These are phyloP conservation scores for Ceratina japonica DNA, from an alignment of 1,140 invertebrate species.

Conservation along the genomic window DNA sequence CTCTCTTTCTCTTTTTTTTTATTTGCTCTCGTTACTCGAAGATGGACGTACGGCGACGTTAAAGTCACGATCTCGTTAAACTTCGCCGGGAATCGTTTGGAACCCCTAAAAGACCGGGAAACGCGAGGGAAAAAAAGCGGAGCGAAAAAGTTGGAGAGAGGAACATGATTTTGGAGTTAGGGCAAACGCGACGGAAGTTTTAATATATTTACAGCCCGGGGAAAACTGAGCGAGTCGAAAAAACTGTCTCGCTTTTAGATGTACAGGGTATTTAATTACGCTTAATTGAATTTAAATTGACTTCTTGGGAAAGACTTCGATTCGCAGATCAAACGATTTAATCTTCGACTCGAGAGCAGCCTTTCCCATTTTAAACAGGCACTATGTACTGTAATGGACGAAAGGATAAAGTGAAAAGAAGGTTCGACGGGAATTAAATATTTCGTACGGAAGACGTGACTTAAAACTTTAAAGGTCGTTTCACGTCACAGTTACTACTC, in stretches of 20 bases:
- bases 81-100: conserved; percentile 27
- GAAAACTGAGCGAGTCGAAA: too few species aligned
- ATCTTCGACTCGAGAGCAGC: too few species aligned
- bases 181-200: conserved; percentile 21
- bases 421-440: too few species aligned
- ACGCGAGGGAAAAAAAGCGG: conserved; percentile 21
- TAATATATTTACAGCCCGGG: neutral
- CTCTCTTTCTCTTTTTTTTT: conserved; percentile 23
- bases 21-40: conserved; percentile 2
- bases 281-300: neutral
- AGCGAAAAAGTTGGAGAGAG: neutral
- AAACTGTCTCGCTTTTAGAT: neutral
- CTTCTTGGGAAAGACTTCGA: neutral
- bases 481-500: too few species aligned
- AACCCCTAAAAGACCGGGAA: conserved; percentile 22
- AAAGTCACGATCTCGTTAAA: conserved; percentile 51
- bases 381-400: too few species aligned
- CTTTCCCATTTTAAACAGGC: too few species aligned
- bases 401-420: too few species aligned
- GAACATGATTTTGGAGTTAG: neutral
- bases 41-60: conserved; percentile 20
- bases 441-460: too few species aligned
- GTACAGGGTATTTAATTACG: neutral
- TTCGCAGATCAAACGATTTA: too few species aligned
- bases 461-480: too few species aligned